Conservation (phyloP, 2,797 vertebrate genomes). For the Xenops minutus region DNA sequence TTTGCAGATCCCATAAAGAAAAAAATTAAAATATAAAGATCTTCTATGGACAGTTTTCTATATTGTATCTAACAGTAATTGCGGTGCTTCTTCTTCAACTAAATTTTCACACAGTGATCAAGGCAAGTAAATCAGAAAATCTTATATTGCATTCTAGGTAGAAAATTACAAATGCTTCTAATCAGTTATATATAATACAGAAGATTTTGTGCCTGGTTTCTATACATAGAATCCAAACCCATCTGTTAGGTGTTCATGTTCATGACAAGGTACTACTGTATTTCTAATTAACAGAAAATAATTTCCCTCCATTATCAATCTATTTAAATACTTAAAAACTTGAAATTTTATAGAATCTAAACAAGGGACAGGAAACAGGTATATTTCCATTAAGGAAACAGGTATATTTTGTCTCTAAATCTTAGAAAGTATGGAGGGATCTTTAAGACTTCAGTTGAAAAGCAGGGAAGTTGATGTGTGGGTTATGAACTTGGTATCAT, state of each 20-base stretch:
- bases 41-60: not conserved
- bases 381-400: not conserved
- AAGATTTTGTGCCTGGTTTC: not conserved
- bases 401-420: not conserved
- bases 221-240: not conserved
- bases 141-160: not conserved
- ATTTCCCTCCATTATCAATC: not conserved
- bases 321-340: not conserved
- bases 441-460: not conserved
- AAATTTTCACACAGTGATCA: not conserved
- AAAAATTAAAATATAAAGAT: not conserved
- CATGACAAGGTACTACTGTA: not conserved
- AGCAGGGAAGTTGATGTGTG: not conserved
- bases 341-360: not conserved
- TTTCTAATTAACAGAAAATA: not conserved
- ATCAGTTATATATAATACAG: not conserved
- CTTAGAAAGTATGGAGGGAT: fast-evolving
- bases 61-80: not conserved
- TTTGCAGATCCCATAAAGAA: not conserved
- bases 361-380: not conserved
- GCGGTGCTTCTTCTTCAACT: not conserved
- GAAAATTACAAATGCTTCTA: not conserved
- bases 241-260: not conserved
- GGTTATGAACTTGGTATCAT: not conserved
- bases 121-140: not conserved